phyloP scores from a whole-genome alignment of 2,888 invertebrate species.

The Drosophila anceps region DNA sequence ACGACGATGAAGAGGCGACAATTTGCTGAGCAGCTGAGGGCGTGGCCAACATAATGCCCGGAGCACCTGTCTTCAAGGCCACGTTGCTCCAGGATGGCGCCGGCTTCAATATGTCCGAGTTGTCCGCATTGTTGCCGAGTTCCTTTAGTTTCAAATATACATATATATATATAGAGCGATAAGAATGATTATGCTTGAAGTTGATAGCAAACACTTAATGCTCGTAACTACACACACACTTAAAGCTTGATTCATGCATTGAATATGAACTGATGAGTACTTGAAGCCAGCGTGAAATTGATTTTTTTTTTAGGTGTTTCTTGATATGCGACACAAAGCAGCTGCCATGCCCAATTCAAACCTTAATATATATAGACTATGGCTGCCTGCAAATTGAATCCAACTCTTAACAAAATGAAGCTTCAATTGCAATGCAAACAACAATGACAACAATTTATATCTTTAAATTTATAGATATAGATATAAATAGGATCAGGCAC shows the following conservation, averaged over 20 bases:
- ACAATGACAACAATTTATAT: slow-evolving; percentile 12
- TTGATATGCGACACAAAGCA: slow-evolving; percentile 24
- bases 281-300: slow-evolving; percentile 38
- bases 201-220: not conserved
- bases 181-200: not conserved
- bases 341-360: slow-evolving; percentile 24
- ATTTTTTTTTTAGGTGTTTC: slow-evolving; percentile 5
- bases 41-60: slow-evolving; percentile 85
- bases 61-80: slow-evolving; percentile 82
- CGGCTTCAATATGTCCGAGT: slow-evolving; percentile 86
- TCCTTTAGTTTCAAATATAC: slow-evolving; percentile 71
- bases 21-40: slow-evolving; percentile 76
- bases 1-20: slow-evolving; percentile 75
- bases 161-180: not conserved
- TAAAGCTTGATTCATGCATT: slow-evolving; percentile 59
- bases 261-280: slow-evolving; percentile 9
- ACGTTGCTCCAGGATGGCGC: slow-evolving; percentile 87
- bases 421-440: slow-evolving; percentile 21
- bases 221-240: slow-evolving; percentile 41
- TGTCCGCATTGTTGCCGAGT: slow-evolving; percentile 83
- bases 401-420: slow-evolving; percentile 1
- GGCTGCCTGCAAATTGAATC: slow-evolving; percentile 11
- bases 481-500: slow-evolving; percentile 14
- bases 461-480: slow-evolving; percentile 6
- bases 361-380: slow-evolving; percentile 6